These are phyloP conservation scores for Loxodonta africana DNA, from an alignment of 2,113 vertebrate species.

Conservation along the genomic window DNA sequence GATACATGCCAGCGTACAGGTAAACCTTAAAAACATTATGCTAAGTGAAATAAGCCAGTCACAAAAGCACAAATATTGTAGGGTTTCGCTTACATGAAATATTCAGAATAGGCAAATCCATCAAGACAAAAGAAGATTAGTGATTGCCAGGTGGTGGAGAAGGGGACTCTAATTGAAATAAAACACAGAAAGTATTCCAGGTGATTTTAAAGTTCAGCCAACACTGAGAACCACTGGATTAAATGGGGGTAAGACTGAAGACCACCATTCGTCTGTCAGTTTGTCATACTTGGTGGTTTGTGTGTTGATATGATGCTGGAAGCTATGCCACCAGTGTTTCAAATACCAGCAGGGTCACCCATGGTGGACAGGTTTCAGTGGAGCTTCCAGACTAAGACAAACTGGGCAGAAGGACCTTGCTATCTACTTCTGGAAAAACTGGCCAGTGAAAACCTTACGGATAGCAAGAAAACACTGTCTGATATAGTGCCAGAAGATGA, in stretches of 20 bases:
- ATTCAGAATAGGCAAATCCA: not conserved
- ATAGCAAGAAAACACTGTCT: not conserved
- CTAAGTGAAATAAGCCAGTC: not conserved
- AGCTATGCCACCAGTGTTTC: not conserved
- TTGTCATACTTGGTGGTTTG: no score
- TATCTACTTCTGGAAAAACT: not conserved
- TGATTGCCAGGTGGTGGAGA: not conserved
- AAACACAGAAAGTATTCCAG: not conserved
- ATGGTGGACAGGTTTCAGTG: not conserved
- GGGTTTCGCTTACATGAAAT: not conserved
- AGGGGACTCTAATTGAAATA: not conserved
- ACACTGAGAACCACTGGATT: not conserved
- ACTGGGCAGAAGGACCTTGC: no score
- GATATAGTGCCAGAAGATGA: not conserved
- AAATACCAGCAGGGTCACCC: not conserved
- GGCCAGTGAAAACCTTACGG: not conserved
- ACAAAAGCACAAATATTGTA: not conserved
- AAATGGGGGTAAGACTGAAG: not conserved
- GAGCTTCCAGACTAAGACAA: not conserved
- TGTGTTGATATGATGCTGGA: no score
- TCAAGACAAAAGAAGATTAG: not conserved
- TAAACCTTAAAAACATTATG: not conserved
- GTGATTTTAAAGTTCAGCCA: not conserved
- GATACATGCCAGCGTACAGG: not conserved
- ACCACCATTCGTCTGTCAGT: not conserved